These are phyloP conservation scores for Strigamia transsilvanica DNA, from an alignment of 2,888 invertebrate genomes.

Conservation along the genomic window DNA sequence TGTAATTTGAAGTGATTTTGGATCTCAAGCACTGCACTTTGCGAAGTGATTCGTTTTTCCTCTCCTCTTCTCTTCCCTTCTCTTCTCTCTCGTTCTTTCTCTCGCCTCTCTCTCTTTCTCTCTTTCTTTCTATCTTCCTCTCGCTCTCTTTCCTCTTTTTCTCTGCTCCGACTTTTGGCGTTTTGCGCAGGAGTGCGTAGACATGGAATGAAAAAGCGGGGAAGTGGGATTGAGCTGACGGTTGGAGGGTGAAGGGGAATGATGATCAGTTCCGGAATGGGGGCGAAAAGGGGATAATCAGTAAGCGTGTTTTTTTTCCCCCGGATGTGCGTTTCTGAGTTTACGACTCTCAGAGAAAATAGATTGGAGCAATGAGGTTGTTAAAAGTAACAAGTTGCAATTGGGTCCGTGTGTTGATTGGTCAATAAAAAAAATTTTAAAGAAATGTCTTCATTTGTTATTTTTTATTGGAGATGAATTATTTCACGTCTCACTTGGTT, in stretches of 20 bases:
- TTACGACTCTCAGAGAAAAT: neutral
- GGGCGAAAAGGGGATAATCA: constrained; percentile 2
- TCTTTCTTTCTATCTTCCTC: too few species aligned
- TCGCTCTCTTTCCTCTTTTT: too few species aligned
- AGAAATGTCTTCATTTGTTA: neutral
- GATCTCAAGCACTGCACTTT: constrained; percentile 3
- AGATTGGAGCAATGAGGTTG: constrained; percentile 8
- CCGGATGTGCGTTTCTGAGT: neutral
- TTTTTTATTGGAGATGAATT: neutral
- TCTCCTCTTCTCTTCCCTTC: neutral
- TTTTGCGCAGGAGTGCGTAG: neutral
- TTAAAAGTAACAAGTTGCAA: constrained; percentile 8
- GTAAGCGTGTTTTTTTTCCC: neutral
- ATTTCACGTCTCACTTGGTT: neutral
- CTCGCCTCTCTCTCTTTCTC: neutral
- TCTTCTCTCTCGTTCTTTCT: neutral
- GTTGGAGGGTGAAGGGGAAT: constrained; percentile 1
- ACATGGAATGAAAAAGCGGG: neutral
- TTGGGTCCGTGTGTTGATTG: neutral
- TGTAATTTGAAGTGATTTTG: constrained; percentile 8
- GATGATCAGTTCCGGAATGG: constrained; percentile 8
- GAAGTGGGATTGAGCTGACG: neutral
- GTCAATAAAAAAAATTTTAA: constrained; percentile 1
- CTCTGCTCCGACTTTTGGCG: neutral
- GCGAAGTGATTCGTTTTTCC: constrained; percentile 8